These are phyloP conservation scores for Drosophila algonquin DNA, from an alignment of 2,888 invertebrate species.

Conservation along the genomic window DNA sequence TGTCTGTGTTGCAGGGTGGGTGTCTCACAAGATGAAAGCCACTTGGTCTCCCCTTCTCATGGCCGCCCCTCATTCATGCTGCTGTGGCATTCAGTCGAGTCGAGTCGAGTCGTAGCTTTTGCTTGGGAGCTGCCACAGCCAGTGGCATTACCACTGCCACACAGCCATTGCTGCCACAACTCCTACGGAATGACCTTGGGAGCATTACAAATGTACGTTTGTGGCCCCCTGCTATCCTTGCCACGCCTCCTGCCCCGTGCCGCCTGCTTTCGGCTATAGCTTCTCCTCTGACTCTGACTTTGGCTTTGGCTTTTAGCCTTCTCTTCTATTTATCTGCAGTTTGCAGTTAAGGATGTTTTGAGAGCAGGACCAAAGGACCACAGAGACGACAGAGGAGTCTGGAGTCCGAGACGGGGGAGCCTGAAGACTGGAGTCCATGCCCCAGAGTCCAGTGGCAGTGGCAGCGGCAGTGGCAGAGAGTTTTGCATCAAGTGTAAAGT, in stretches of 20 bases:
- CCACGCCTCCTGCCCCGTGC: neutral
- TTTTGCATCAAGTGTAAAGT: constrained; percentile 66
- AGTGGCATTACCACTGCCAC: neutral
- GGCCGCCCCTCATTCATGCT: constrained; percentile 46
- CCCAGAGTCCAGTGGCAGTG: constrained; percentile 8
- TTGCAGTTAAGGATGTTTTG: constrained; percentile 43
- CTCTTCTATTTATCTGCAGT: constrained; percentile 52
- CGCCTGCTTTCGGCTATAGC: constrained; percentile 12
- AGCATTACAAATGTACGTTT: constrained; percentile 70
- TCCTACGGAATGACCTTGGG: constrained; percentile 75
- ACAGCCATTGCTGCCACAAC: constrained; percentile 41
- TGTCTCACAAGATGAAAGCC: constrained; percentile 79
- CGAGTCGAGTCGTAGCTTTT: neutral
- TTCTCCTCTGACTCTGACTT: constrained; percentile 18
- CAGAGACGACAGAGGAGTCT: neutral
- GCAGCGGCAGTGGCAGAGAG: constrained; percentile 26
- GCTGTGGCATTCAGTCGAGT: constrained; percentile 24
- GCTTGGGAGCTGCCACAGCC: neutral
- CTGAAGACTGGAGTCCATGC: constrained; percentile 1
- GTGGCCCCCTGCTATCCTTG: constrained; percentile 33
- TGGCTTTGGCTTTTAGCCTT: constrained; percentile 12
- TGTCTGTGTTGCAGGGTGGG: constrained; percentile 47
- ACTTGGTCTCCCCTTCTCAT: constrained; percentile 45
- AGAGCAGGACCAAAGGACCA: constrained; percentile 24
- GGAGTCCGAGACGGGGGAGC: too few species aligned